phyloP scores from a whole-genome alignment of 1,140 invertebrate genomes.

The Bradysia coprophila region DNA sequence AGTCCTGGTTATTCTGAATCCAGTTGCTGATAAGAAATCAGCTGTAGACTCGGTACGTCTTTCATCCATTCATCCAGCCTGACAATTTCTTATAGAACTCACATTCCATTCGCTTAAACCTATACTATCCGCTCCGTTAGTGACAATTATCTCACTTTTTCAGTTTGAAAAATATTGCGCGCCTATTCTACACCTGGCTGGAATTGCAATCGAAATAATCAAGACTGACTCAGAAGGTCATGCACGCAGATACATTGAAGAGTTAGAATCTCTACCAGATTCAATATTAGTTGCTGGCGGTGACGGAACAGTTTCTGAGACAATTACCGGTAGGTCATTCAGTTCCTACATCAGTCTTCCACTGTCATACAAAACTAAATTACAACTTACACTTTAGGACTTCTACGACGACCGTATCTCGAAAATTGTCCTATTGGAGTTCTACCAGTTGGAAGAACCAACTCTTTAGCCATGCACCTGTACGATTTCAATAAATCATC shows the following conservation, averaged over 20 bases:
- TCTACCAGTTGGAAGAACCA: constrained; percentile 66
- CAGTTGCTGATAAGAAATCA: constrained; percentile 62
- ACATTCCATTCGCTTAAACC: neutral
- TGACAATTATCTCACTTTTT: no score
- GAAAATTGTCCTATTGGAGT: constrained; percentile 54
- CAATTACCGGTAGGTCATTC: constrained; percentile 37
- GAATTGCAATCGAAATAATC: constrained; percentile 53
- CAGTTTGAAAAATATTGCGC: constrained; percentile 88
- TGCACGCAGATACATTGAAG: constrained; percentile 51
- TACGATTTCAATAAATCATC: constrained; percentile 33
- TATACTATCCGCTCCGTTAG: constrained; percentile 4
- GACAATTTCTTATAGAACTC: neutral
- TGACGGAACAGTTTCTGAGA: constrained; percentile 82
- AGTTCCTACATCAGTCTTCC: no score
- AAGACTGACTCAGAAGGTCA: constrained; percentile 74
- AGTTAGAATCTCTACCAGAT: constrained; percentile 40
- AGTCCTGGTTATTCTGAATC: constrained; percentile 80
- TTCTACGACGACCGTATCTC: constrained; percentile 48
- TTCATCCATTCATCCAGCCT: no score
- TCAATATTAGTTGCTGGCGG: constrained; percentile 82
- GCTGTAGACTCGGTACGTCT: constrained; percentile 28
- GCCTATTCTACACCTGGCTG: constrained; percentile 77
- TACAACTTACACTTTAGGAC: constrained; percentile 26
- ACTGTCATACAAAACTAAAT: neutral
- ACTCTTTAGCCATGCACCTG: constrained; percentile 44